These are phyloP conservation scores for Sylvicola fuscatus DNA, from an alignment of 2,888 invertebrate genomes.

Conservation along the genomic window DNA sequence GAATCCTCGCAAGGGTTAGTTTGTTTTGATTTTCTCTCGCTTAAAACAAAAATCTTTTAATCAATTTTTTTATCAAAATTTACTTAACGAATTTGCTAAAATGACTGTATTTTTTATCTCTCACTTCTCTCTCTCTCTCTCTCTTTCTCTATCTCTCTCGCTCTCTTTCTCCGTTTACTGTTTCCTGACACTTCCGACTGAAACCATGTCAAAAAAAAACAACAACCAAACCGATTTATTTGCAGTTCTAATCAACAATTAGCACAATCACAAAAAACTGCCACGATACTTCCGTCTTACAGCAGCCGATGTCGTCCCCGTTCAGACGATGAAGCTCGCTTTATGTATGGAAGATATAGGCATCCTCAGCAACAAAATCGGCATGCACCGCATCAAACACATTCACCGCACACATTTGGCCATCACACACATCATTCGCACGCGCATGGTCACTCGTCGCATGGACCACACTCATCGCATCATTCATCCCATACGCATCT, in stretches of 20 bases:
- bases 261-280: conserved; percentile 28
- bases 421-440: conserved; percentile 29
- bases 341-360: conserved; percentile 49
- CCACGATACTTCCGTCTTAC: conserved; percentile 28
- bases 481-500: conserved; percentile 35
- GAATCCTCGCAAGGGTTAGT: conserved; percentile 51
- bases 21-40: conserved; percentile 6
- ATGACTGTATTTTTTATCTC: background rate
- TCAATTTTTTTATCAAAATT: background rate
- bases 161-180: background rate
- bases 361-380: conserved; percentile 28
- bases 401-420: conserved; percentile 28
- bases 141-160: no score
- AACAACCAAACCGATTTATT: background rate
- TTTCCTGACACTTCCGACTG: no score
- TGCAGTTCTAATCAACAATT: conserved; percentile 27
- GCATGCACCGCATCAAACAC: conserved; percentile 26
- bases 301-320: conserved; percentile 37
- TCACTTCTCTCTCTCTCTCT: no score
- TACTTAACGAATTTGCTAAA: background rate
- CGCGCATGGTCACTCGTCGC: conserved; percentile 26
- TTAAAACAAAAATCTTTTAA: background rate
- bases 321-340: conserved; percentile 49
- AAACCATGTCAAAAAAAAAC: background rate
- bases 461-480: conserved; percentile 28